Evolutionary conservation across 2,888 invertebrate species (phyloP), one percentile per base, ranked within the genome.

Genomic region (Caenorhabditis sp.): DNA sequence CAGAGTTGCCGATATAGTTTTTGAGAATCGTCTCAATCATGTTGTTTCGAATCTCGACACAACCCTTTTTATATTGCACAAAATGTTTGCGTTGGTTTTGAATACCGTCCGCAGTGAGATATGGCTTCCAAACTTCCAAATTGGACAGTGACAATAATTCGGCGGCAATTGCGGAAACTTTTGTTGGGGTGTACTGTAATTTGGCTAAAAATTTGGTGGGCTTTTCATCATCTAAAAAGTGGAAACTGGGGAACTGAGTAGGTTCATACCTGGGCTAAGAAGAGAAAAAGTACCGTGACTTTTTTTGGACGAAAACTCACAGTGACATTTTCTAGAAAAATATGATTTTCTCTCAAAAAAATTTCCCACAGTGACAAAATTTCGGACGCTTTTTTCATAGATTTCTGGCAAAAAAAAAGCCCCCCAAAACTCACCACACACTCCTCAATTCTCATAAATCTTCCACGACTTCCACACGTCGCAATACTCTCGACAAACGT

Each of bases 11-110:
- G 24, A 71, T 37, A 49, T 66, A 63, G 1, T 49, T 37, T 23
- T 23, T 21, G 43, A 59, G 57, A 10, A 71, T 31, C 24, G n/a
- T 57, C 0, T 71, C 60, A 24, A 64, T 60, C 24, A 71, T 50
- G 17, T 58, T 24, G 2, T 21, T n/a, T 6, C 37, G 61, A 21
- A 26, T 19, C 1, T 37, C 21, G 5, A n/a, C 37, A 2, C 27
- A 36, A 2, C 19, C 26, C 10, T 37, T n/a, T 10, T 36, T 19
- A 8, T 21, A 58, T 12, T 58, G 8, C 6, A 24, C 2, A 36
- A n/a, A 21, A 1, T 2, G 2, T 37, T 36, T 19, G 3, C 58
- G 36, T 10, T 58, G 58, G 10, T 10, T 14, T 58, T 37, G 19
- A 1, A 58, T 2, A 2, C 21, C 37, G 2, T 58, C 58, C 6